Base-by-base conservation (phyloP, 1,140 invertebrate species). In the Drosophila tristis region DNA sequence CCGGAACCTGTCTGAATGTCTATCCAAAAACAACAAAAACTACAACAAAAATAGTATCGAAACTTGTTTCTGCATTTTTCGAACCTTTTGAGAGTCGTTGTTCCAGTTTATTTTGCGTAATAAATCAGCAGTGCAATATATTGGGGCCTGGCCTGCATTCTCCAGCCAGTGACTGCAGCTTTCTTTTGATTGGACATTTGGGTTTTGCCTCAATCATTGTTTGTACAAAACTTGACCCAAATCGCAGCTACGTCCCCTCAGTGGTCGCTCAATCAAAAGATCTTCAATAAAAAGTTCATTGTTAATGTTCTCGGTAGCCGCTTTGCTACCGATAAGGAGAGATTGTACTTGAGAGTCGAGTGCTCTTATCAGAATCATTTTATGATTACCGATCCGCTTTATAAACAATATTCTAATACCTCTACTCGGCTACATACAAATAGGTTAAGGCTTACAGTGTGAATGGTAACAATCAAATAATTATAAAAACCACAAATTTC, bases 91-190 rank as follows among this genome's bases (percentile, higher is more conserved):
- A 31, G 53, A 79, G 67, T 62, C 58, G 82, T 73, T 56, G 66
- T 65, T 50, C 82, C 72, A 74, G 71, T 89, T 87, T 71, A 29
- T 67, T 84, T 87, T 87, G 68, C 84, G 84, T 87, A 87, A 87
- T 65, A 64, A 72, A 64, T 64, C 35, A 39, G 39, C 48, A 47
- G 16, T 39, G 11, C 16, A 23, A 48, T 59, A 29, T 29, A 49
- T 45, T 57, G 35, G 35, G 35, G 35, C 11, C 35, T 39, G 35
- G 8, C 35, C 4, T 11, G 31, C 44, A 67, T 71, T 68, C 64
- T 58, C 51, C 58, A 62, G 50, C 49, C 47, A 51, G 51, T 72
- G 26, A 39, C 39, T 55, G 45, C 26, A 49, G 55, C 73, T 76
- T 76, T 68, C 56, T 76, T 76, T 56, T 13, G 0, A 60, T 50